Evolutionary conservation across 2,797 vertebrate species (phyloP).

Genomic region (Masticophis lateralis): DNA sequence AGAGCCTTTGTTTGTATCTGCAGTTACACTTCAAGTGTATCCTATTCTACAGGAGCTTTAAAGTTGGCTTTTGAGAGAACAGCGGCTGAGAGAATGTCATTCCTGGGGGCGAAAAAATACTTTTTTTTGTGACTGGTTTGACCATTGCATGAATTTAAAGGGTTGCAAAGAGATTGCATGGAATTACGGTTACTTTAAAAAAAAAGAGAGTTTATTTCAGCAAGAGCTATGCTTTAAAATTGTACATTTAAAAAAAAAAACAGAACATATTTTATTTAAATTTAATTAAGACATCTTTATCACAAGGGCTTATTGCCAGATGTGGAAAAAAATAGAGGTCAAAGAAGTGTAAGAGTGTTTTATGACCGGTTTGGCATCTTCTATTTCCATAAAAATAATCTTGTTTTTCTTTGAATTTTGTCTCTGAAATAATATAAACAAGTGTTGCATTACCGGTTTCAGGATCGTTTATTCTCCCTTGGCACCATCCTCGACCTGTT

Average conservation of each 20-base stretch:
- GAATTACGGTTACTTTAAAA: conserved; percentile 42
- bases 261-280: not conserved
- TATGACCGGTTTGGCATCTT: not conserved
- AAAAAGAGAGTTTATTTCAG: conserved; percentile 48
- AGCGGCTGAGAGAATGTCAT: not conserved
- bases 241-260: not conserved
- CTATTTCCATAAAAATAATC: not conserved
- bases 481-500: not conserved
- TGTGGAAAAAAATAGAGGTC: no score
- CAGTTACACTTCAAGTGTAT: not conserved
- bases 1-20: conserved; percentile 5
- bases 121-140: conserved; percentile 35
- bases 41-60: conserved; percentile 11
- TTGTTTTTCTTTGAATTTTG: not conserved
- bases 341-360: not conserved
- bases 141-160: conserved; percentile 63
- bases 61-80: not conserved
- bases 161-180: conserved; percentile 58
- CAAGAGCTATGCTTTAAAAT: conserved; percentile 8
- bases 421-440: not conserved
- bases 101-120: conserved; percentile 24
- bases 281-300: not conserved
- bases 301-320: not conserved
- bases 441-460: no score
- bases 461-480: not conserved